Evolutionary conservation across 2,888 invertebrate species (phyloP).

Genomic region (Cheilosia vernalis): DNA sequence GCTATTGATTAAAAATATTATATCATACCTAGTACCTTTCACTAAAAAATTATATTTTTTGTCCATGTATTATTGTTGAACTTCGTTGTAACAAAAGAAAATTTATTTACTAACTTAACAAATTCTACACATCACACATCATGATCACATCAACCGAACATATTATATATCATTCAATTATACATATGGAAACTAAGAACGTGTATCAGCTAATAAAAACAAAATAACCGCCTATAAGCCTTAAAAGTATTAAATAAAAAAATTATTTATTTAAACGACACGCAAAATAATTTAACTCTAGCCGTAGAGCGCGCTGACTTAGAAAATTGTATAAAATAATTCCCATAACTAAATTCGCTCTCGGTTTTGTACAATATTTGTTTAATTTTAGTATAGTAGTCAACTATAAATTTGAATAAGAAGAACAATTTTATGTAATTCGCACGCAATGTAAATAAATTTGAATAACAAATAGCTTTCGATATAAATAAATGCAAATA

Average conservation of each 20-base stretch:
- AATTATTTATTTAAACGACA: not conserved
- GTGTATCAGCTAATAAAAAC: slow-evolving; percentile 36
- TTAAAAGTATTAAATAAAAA: slow-evolving; percentile 68
- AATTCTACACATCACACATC: slow-evolving; percentile 43
- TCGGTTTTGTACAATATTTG: slow-evolving; percentile 19
- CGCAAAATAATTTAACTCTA: slow-evolving; percentile 1
- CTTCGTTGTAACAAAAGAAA: slow-evolving; percentile 15
- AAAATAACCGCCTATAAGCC: slow-evolving; percentile 68
- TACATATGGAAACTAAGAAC: slow-evolving; percentile 55
- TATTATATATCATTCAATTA: slow-evolving; percentile 57
- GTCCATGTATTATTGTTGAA: slow-evolving; percentile 57
- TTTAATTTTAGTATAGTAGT: slow-evolving; percentile 9
- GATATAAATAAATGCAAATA: slow-evolving; percentile 50
- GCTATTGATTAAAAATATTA: slow-evolving; percentile 35
- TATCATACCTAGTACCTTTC: slow-evolving; percentile 13
- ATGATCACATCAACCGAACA: too few relatives aligned
- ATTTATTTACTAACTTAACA: slow-evolving; percentile 15
- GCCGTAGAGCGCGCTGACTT: slow-evolving; percentile 28
- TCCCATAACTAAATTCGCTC: slow-evolving; percentile 21
- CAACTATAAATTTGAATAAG: slow-evolving; percentile 14
- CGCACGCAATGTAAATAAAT: slow-evolving; percentile 66
- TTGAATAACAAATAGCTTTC: slow-evolving; percentile 56
- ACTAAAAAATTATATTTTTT: slow-evolving; percentile 37
- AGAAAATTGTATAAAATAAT: slow-evolving; percentile 36
- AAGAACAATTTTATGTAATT: slow-evolving; percentile 1